A percentile compares a stretch with the other conserved stretches of the same genome.
phyloP scores from a whole-genome alignment of 1,140 invertebrate genomes.

The Pararge aegeria region DNA sequence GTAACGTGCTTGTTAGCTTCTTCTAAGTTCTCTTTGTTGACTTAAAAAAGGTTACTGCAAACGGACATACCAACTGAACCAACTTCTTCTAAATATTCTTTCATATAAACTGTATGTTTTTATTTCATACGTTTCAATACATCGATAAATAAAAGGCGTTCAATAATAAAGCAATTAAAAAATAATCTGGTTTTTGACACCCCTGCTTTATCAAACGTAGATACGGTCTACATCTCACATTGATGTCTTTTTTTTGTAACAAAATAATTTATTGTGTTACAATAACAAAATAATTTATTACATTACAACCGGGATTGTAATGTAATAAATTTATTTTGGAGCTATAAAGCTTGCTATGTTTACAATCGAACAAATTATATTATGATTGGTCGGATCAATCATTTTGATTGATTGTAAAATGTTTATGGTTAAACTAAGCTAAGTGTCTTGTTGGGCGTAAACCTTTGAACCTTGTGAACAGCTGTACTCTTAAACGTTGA shows the following conservation, averaged over 20 bases:
- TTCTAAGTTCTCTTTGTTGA: too few species aligned
- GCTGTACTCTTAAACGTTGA: too few species aligned
- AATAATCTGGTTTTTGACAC: neutral
- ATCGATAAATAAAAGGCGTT: too few species aligned
- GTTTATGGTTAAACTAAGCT: neutral
- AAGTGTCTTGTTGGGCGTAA: too few species aligned
- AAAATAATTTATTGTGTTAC: neutral
- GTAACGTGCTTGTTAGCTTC: too few species aligned
- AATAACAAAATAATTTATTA: slow-evolving; percentile 1
- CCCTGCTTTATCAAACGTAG: slow-evolving; percentile 1
- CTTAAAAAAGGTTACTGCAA: too few species aligned
- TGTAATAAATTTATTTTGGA: slow-evolving; percentile 7
- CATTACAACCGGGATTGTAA: neutral
- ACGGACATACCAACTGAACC: too few species aligned
- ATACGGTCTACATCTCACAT: neutral
- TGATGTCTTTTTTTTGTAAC: slow-evolving; percentile 5
- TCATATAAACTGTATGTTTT: too few species aligned
- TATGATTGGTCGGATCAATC: slow-evolving; percentile 1
- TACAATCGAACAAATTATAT: slow-evolving; percentile 11
- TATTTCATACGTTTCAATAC: too few species aligned
- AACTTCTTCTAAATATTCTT: too few species aligned
- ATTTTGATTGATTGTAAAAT: slow-evolving; percentile 3
- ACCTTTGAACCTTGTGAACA: too few species aligned
- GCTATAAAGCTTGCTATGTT: slow-evolving; percentile 4
- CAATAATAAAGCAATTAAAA: neutral